Evolutionary conservation across 2,113 vertebrate species (phyloP).

Genomic region (Mesitornis unicolor): DNA sequence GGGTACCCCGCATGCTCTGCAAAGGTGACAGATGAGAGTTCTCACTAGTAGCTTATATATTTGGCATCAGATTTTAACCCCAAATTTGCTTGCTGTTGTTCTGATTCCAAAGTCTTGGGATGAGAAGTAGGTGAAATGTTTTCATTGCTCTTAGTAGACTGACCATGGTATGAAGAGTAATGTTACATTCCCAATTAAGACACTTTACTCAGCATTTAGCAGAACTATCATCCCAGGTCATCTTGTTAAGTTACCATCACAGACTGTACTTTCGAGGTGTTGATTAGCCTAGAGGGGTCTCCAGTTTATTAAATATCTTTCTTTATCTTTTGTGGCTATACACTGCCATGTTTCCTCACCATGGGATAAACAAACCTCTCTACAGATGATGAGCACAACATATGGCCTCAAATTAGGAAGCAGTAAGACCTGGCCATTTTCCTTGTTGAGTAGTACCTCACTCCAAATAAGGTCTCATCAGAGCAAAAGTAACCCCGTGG

Average conservation of each 20-base stretch:
- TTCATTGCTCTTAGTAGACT: neutral
- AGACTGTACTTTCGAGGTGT: accelerated
- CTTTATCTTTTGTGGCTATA: neutral
- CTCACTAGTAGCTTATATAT: neutral
- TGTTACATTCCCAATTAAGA: neutral
- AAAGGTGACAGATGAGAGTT: neutral
- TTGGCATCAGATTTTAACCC: neutral
- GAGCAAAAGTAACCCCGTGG: neutral
- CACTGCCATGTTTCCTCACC: neutral
- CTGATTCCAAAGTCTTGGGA: neutral
- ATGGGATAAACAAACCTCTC: neutral
- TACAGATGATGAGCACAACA: neutral
- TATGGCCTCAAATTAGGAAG: neutral
- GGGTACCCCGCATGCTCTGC: accelerated
- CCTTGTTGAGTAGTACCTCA: neutral
- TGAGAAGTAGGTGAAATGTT: neutral
- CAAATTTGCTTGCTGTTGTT: neutral
- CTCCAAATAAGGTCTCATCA: neutral
- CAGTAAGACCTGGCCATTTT: neutral
- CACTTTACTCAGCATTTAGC: neutral
- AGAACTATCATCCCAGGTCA: neutral
- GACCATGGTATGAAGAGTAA: neutral
- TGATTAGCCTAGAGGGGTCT: neutral
- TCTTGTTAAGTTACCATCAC: neutral
- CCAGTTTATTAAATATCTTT: neutral